phyloP scores from a whole-genome alignment of 2,888 invertebrate genomes.

The Ecdyonurus torrentis region DNA sequence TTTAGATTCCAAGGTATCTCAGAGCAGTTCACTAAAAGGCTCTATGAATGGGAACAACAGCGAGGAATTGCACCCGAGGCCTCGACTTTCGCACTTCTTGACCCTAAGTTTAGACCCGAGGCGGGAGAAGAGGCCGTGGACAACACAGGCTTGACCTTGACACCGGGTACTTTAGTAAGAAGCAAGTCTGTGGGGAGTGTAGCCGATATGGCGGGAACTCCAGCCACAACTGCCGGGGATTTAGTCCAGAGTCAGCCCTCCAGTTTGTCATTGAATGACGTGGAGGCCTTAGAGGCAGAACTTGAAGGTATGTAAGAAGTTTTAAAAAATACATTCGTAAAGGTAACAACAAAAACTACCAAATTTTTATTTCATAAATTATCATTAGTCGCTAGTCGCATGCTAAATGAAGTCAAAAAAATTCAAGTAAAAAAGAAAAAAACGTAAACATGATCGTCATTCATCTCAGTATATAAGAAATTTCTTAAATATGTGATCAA shows the following conservation, averaged over 20 bases:
- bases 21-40: constrained; percentile 71
- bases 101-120: constrained; percentile 27
- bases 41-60: constrained; percentile 87
- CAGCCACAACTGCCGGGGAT: constrained; percentile 18
- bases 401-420: no score
- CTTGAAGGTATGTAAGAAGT: no score
- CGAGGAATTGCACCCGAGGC: constrained; percentile 70
- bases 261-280: constrained; percentile 43
- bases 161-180: constrained; percentile 32
- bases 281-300: constrained; percentile 43
- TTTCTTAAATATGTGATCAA: no score
- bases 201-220: constrained; percentile 24
- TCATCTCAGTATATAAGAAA: no score
- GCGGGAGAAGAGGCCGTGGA: neutral
- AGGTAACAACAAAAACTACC: no score
- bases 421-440: no score
- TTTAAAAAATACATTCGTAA: no score
- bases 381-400: no score
- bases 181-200: constrained; percentile 66
- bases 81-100: constrained; percentile 64
- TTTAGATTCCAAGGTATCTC: constrained; percentile 77
- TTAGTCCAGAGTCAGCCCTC: constrained; percentile 27
- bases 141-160: neutral
- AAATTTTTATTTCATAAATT: no score
- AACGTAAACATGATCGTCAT: no score